Conservation (phyloP, 2,113 vertebrate genomes). For the Ptilorrhoa leucosticta region DNA sequence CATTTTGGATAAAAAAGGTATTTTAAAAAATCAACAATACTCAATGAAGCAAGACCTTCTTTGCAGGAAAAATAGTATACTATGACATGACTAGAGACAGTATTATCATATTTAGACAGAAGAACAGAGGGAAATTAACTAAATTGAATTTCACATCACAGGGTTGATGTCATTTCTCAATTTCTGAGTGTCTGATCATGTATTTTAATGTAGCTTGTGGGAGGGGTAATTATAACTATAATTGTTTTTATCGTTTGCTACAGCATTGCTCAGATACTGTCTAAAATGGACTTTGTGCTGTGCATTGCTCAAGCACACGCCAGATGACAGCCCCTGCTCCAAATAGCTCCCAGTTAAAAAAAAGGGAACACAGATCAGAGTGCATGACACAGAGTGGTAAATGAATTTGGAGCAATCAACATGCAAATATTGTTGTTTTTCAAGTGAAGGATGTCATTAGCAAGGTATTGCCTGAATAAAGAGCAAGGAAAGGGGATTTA, state of each 20-base stretch:
- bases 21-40: not conserved
- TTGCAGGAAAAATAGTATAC: not conserved
- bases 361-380: not conserved
- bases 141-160: not conserved
- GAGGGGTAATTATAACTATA: not conserved
- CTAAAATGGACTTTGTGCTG: not conserved
- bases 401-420: not conserved
- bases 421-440: not conserved
- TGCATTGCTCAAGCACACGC: not conserved
- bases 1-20: not conserved
- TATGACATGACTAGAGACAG: not conserved
- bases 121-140: not conserved
- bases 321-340: not conserved
- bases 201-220: not conserved
- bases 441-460: not conserved
- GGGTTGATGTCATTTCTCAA: not conserved
- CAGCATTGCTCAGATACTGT: not conserved
- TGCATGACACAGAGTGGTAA: not conserved
- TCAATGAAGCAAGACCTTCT: not conserved
- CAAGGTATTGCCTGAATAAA: not conserved
- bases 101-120: not conserved
- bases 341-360: not conserved
- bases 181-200: not conserved
- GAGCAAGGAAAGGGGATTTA: not conserved
- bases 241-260: not conserved